These are phyloP conservation scores for Neelides sp. DNA, from an alignment of 1,140 invertebrate species.

Conservation along the genomic window DNA sequence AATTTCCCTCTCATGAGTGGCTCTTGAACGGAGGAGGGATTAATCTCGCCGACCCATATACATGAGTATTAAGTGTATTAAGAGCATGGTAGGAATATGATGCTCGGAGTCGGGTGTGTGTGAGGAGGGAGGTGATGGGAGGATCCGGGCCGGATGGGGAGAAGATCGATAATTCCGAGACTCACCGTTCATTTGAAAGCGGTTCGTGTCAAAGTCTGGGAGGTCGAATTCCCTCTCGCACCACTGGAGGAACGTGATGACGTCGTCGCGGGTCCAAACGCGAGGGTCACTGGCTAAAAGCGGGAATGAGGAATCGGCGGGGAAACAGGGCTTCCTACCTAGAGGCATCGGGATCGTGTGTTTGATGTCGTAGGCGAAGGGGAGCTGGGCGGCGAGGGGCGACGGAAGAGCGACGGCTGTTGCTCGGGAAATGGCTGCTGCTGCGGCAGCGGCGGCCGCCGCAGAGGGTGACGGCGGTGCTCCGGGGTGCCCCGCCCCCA, in stretches of 20 bases:
- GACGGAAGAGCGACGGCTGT: constrained; percentile 28
- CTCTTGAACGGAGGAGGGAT: too few relatives aligned
- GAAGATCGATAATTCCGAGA: constrained; percentile 6
- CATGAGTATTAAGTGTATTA: too few relatives aligned
- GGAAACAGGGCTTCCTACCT: constrained; percentile 37
- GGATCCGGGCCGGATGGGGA: not conserved
- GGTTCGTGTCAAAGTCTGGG: constrained; percentile 77
- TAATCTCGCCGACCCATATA: too few relatives aligned
- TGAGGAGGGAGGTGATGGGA: not conserved
- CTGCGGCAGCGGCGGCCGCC: constrained; percentile 44
- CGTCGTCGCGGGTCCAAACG: constrained; percentile 80
- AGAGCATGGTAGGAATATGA: too few relatives aligned
- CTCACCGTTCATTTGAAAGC: constrained; percentile 93
- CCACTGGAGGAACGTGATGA: constrained; percentile 74
- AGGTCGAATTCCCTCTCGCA: constrained; percentile 85
- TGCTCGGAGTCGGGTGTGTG: not conserved
- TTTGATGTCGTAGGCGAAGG: constrained; percentile 55
- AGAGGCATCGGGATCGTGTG: constrained; percentile 64
- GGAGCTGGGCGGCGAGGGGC: constrained; percentile 31
- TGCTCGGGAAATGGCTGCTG: constrained; percentile 40
- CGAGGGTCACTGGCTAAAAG: constrained; percentile 67
- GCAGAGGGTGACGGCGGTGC: constrained; percentile 29
- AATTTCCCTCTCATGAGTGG: too few relatives aligned
- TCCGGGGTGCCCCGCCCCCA: constrained; percentile 44
- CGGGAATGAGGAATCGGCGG: constrained; percentile 6